Evolutionary conservation across 2,888 invertebrate species (phyloP), one percentile per base, ranked within the genome.

Genomic region (Blastobasis adustella): DNA sequence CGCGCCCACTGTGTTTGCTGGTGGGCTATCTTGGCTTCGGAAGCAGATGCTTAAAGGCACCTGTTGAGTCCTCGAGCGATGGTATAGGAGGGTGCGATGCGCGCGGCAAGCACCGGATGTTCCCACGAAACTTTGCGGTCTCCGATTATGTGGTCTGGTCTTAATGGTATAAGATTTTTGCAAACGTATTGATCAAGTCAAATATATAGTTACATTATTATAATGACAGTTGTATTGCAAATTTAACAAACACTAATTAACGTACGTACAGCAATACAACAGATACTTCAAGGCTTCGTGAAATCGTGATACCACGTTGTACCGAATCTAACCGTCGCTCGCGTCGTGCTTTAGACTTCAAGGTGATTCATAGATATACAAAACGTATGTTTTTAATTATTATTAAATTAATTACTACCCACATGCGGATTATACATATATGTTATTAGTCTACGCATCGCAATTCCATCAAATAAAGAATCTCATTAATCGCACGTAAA

Each of bases 41-140:
- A 84, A 82, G 67, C 79, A 81, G 77, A 71, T 79, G 79, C 57
- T 55, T 55, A 59, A 59, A 58, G 57, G 61, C 76, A 78, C 82
- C 80, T 82, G 79, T 77, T 67, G 68, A 60, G 57, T 66, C 67
- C 76, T 79, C 79, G 73, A 56, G 59, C 52, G 23, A 23, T 23
- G 23, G 23, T 23, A 23, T 23, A 23, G 23, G 51, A 54, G 55
- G 66, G 59, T 58, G 61, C 50, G 59, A 54, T 61, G 60, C 50
- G 57, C 56, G 49, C 49, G 50, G 49, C 8, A 52, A 52, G 36
- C 47, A 57, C 73, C 83, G 84, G 86, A 85, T 78, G 76, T 85
- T 86, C 86, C 80, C 86, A 84, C 82, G 82, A 68, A 63, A 66
- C 61, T 59, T 10, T 37, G 41, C n/a, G 39, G 43, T 10, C 36